Conservation (phyloP, 2,888 invertebrate genomes). For the Morpho deidamia region DNA sequence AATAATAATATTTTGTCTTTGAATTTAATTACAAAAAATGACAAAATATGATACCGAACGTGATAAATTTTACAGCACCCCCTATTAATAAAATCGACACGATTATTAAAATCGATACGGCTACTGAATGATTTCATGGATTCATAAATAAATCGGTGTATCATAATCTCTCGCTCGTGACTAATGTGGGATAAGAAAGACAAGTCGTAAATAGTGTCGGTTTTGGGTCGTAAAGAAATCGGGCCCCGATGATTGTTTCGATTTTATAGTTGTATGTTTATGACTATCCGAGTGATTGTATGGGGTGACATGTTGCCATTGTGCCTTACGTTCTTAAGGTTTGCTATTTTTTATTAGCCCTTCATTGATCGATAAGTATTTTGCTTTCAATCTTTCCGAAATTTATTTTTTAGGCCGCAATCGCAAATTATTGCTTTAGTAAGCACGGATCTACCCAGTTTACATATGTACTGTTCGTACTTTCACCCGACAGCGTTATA, state of each 20-base stretch:
- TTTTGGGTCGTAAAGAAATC: conserved; percentile 64
- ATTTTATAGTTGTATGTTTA: conserved; percentile 30
- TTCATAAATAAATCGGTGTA: conserved; percentile 24
- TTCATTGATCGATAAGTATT: too few species aligned
- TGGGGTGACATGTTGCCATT: conserved; percentile 8
- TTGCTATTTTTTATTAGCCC: conserved; percentile 1
- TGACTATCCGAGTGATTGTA: conserved; percentile 3
- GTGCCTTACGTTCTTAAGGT: background rate
- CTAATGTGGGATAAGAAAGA: conserved; percentile 36
- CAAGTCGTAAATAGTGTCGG: conserved; percentile 49
- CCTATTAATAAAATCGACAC: background rate
- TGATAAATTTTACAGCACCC: too few species aligned
- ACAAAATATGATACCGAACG: too few species aligned
- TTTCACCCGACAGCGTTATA: too few species aligned
- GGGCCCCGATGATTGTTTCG: conserved; percentile 40
- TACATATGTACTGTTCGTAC: too few species aligned
- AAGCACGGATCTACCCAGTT: too few species aligned
- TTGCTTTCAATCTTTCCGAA: too few species aligned
- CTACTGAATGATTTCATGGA: background rate
- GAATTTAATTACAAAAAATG: too few species aligned
- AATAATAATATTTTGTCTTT: too few species aligned
- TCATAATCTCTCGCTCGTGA: conserved; percentile 37
- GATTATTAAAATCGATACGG: background rate
- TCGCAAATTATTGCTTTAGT: too few species aligned
- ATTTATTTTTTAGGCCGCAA: too few species aligned